Evolutionary conservation across 2,888 invertebrate species (phyloP).

Genomic region (Machimus rusticus): DNA sequence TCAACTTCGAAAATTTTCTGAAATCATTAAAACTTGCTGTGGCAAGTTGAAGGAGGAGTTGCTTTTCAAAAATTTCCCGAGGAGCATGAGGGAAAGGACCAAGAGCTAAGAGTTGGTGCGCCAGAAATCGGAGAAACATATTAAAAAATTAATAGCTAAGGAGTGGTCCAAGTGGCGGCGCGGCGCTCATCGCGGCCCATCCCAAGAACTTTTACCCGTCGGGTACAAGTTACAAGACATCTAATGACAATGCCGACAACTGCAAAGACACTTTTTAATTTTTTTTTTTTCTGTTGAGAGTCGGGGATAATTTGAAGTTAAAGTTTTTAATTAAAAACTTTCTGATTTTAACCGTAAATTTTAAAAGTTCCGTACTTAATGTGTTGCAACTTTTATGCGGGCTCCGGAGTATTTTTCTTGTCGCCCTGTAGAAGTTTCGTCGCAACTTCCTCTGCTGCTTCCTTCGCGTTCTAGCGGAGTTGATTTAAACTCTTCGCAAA

Average conservation of each 20-base stretch:
- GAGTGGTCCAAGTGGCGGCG: background rate
- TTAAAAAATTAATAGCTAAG: constrained; percentile 9
- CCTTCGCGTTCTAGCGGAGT: background rate
- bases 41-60: background rate
- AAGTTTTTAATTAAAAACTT: constrained; percentile 46
- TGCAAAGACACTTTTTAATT: background rate
- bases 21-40: background rate
- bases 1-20: background rate
- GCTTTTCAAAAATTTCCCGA: background rate
- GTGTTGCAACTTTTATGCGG: constrained; percentile 41
- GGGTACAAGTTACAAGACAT: constrained; percentile 30
- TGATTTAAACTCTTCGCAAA: constrained; percentile 36
- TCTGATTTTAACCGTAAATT: constrained; percentile 44
- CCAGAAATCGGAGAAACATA: background rate
- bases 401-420: background rate
- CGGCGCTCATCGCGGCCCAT: background rate
- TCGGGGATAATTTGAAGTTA: constrained; percentile 35
- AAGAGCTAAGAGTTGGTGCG: background rate
- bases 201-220: background rate
- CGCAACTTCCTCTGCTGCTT: background rate
- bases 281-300: background rate
- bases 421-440: background rate
- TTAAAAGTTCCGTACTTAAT: constrained; percentile 41
- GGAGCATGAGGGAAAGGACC: background rate
- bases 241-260: constrained; percentile 36